Percentiles rank a stretch among this genome's conserved stretches.
Evolutionary conservation across 2,888 invertebrate genomes (phyloP).

Genomic region (Alsophila aescularia): DNA sequence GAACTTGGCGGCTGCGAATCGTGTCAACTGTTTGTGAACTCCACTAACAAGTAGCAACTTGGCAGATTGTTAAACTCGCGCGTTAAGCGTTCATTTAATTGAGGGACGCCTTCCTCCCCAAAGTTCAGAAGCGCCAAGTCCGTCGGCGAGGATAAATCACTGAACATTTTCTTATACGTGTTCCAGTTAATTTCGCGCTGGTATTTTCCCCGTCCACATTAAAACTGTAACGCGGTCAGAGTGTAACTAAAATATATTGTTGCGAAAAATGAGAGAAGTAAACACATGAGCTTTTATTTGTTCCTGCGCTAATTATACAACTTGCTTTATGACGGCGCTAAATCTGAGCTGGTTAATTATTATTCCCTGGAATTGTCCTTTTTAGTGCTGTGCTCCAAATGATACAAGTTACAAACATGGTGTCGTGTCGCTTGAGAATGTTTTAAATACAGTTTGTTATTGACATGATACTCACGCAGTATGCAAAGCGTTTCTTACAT

Average conservation of each 20-base stretch:
- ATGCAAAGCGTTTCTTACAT: constrained; percentile 49
- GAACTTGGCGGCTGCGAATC: constrained; percentile 52
- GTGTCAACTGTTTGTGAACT: constrained; percentile 65
- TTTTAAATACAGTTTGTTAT: constrained; percentile 11
- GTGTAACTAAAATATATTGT: constrained; percentile 54
- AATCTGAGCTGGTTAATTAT: constrained; percentile 26
- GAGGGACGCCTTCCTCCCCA: constrained; percentile 45
- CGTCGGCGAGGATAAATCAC: constrained; percentile 41
- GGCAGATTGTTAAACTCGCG: constrained; percentile 52
- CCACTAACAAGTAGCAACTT: constrained; percentile 60
- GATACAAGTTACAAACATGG: constrained; percentile 25
- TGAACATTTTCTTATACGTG: constrained; percentile 38
- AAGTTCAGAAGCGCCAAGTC: constrained; percentile 42
- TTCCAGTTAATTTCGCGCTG: constrained; percentile 38
- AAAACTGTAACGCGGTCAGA: constrained; percentile 56
- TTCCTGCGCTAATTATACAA: constrained; percentile 33
- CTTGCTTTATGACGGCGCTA: constrained; percentile 30
- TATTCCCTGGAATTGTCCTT: constrained; percentile 27
- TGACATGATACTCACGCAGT: constrained; percentile 25
- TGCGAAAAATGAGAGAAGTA: constrained; percentile 47
- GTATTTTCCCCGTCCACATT: constrained; percentile 48
- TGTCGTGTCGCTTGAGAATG: constrained; percentile 22
- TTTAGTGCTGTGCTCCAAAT: constrained; percentile 20
- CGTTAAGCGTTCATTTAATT: constrained; percentile 54
- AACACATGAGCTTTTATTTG: constrained; percentile 50